Evolutionary conservation across 1,140 invertebrate genomes (phyloP).

Genomic region (Drosophila quadrilineata): DNA sequence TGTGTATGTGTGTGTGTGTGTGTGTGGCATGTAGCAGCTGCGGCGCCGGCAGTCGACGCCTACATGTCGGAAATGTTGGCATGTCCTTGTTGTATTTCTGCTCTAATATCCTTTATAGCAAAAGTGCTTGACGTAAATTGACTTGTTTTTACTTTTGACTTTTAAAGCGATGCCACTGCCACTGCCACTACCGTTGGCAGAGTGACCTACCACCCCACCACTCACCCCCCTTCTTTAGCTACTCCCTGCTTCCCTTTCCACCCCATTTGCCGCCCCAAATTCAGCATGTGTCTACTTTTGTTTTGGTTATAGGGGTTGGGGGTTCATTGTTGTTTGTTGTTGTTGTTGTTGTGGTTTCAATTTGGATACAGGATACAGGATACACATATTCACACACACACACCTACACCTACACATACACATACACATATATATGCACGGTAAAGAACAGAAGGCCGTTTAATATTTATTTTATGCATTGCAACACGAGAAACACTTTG

Average conservation of each 20-base stretch:
- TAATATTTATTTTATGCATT: constrained; percentile 76
- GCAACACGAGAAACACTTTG: constrained; percentile 26
- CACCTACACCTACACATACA: constrained; percentile 17
- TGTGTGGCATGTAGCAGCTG: constrained; percentile 32
- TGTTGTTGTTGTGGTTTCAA: constrained; percentile 76
- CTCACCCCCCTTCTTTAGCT: no score
- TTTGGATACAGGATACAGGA: constrained; percentile 59
- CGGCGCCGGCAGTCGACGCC: constrained; percentile 74
- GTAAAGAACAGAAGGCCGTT: constrained; percentile 61
- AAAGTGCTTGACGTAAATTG: constrained; percentile 80
- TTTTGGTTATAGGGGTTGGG: no score
- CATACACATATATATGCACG: constrained; percentile 6
- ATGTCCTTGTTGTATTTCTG: constrained; percentile 80
- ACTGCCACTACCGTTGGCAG: no score
- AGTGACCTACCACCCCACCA: neutral
- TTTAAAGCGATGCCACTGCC: constrained; percentile 56
- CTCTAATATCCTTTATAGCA: constrained; percentile 80
- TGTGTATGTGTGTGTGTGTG: no score
- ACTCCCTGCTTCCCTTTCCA: neutral
- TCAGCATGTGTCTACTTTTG: neutral
- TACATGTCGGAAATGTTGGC: constrained; percentile 80
- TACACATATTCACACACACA: constrained; percentile 14
- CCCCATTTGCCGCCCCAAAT: neutral
- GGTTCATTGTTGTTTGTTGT: constrained; percentile 50
- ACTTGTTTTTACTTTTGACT: constrained; percentile 80